Conservation (phyloP, 2,888 invertebrate species). For the Schrankia costaestrigalis region DNA sequence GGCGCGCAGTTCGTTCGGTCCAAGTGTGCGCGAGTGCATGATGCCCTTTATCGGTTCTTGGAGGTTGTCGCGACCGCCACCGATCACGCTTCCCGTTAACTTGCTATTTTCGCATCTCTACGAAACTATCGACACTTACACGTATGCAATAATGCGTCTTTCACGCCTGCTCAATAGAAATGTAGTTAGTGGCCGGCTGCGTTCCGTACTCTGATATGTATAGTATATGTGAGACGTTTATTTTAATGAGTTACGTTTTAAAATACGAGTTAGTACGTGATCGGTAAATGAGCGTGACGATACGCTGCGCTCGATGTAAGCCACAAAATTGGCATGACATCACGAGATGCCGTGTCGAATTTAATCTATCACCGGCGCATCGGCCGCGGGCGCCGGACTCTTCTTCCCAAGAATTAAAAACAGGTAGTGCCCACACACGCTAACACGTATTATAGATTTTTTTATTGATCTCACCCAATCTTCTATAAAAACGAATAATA, state of each 20-base stretch:
- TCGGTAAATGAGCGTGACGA: conserved; percentile 68
- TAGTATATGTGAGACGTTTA: conserved; percentile 35
- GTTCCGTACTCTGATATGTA: conserved; percentile 14
- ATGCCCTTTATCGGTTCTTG: conserved; percentile 74
- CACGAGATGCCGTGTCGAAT: conserved; percentile 78
- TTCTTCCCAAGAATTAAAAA: conserved; percentile 49
- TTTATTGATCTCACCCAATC: conserved; percentile 43
- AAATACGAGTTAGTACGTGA: conserved; percentile 42
- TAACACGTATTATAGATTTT: conserved; percentile 44
- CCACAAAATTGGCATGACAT: conserved; percentile 75
- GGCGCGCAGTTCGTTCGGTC: conserved; percentile 53
- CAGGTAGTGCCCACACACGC: conserved; percentile 71
- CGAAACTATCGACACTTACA: conserved; percentile 56
- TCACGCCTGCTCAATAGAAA: conserved; percentile 59
- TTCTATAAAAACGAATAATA: conserved; percentile 50
- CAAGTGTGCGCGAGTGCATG: conserved; percentile 54
- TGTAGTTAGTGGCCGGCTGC: conserved; percentile 35
- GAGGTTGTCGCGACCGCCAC: conserved; percentile 70
- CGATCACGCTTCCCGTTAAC: conserved; percentile 66
- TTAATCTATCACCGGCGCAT: conserved; percentile 74
- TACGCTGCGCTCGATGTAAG: conserved; percentile 50
- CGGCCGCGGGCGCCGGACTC: conserved; percentile 65
- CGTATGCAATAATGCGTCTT: conserved; percentile 54
- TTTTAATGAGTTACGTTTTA: conserved; percentile 49
- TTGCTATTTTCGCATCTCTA: conserved; percentile 70